These are phyloP conservation scores for Amphibalanus amphitrite DNA, from an alignment of 1,140 invertebrate genomes.

Conservation along the genomic window DNA sequence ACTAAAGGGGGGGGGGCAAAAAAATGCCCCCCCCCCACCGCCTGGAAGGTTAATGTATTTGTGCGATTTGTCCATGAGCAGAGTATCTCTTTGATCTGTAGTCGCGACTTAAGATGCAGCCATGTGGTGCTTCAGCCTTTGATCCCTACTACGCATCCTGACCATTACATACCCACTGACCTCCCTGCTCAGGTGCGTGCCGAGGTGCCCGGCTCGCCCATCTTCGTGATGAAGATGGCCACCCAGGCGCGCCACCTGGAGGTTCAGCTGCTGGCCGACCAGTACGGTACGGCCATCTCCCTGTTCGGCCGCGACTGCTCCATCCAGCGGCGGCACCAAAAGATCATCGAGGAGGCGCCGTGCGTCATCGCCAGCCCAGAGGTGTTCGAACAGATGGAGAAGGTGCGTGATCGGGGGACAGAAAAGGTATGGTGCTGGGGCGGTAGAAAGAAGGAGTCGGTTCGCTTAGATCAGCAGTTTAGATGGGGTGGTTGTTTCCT, in stretches of 20 bases:
- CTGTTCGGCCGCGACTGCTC: conserved; percentile 97
- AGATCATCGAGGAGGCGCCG: conserved; percentile 99
- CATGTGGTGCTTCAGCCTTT: too few species aligned
- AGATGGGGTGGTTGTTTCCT: conserved; percentile 3
- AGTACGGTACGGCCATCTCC: conserved; percentile 96
- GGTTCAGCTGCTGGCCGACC: conserved; percentile 92
- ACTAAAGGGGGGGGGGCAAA: too few species aligned
- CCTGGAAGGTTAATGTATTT: too few species aligned
- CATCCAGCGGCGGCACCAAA: conserved; percentile 95
- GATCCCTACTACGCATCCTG: too few species aligned
- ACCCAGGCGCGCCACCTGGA: conserved; percentile 92
- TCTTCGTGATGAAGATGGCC: conserved; percentile 98
- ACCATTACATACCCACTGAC: too few species aligned
- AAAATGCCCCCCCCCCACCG: too few species aligned
- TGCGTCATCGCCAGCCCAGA: conserved; percentile 77
- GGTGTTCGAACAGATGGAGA: conserved; percentile 95
- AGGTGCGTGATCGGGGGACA: conserved; percentile 34
- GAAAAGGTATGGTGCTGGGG: background rate
- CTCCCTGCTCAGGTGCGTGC: conserved; percentile 55
- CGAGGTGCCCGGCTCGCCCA: conserved; percentile 93
- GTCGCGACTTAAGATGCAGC: too few species aligned
- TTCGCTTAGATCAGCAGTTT: conserved; percentile 1
- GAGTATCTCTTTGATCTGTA: too few species aligned
- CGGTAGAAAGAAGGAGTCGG: background rate
- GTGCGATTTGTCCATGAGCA: too few species aligned